Base-by-base conservation (phyloP, 2,797 vertebrate species). In the Otus scops region DNA sequence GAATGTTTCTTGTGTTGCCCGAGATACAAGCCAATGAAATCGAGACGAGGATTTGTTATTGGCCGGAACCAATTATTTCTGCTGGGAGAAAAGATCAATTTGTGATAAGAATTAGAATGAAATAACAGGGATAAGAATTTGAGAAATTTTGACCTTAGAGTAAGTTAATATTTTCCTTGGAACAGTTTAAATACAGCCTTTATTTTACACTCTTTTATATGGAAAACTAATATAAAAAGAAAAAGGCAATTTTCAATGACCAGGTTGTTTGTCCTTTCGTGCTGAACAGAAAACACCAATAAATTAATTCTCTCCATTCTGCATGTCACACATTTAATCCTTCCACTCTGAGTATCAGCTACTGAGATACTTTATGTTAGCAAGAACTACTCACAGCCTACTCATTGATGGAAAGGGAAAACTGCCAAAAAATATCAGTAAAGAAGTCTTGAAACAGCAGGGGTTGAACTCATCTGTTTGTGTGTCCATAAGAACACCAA, bases 41-140 rank as follows among this genome's bases (percentile, higher is more conserved):
- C 0, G 1, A 90, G 36, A 76, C 36, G 51, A 86, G 36, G 47
- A 63, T 69, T 81, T 88, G 41, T 61, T 88, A 89, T 51, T 89
- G 77, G 60, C 67, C 1, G 2, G 80, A 91, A 92, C 78, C 69
- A 89, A 89, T 90, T 92, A 93, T 60, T 94, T 94, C 93, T 93
- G 65, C 80, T 79, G 36, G 76, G 36, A 96, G 57, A 89, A 93
- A 94, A 93, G 47, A 86, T 56, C 39, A 45, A 38, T 93, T 88
- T 81, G 50, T 43, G 56, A 11, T 93, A 92, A 79, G 77, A 93
- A 93, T 85, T 56, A 92, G 26, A 84, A 84, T 11, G 17, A 92
- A 88, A 24, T n/a, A 78, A 67, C 45, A 63, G 9, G 45, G 27
- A 59, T 60, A 80, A 79, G 36, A 92, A 74, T 45, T 81, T 36